These are phyloP conservation scores for Astur gentilis DNA, from an alignment of 2,113 vertebrate species.

Conservation along the genomic window DNA sequence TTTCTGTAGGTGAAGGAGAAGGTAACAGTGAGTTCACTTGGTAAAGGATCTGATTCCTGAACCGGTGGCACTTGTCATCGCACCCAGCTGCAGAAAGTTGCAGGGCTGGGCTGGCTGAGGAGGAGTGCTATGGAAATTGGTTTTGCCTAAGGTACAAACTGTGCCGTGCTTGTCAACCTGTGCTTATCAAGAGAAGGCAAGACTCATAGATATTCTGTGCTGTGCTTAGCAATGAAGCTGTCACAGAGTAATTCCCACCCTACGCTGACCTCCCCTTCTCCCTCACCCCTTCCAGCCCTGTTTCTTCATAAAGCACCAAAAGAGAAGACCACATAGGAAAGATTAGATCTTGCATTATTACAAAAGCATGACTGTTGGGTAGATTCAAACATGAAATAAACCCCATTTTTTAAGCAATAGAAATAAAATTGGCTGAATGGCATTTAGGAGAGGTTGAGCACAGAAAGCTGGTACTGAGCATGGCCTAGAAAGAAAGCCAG, in stretches of 20 bases:
- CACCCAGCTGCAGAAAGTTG: not conserved
- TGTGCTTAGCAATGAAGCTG: not conserved
- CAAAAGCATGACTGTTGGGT: not conserved
- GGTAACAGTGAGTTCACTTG: not conserved
- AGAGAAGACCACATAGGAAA: not conserved
- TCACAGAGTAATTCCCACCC: not conserved
- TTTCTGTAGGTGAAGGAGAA: not conserved
- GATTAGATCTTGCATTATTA: too few species aligned
- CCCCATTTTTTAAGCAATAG: not conserved
- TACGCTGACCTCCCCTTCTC: not conserved
- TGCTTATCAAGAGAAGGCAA: not conserved
- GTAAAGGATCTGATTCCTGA: not conserved
- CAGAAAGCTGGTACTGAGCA: not conserved
- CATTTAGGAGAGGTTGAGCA: not conserved
- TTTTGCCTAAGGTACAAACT: not conserved
- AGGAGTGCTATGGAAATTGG: not conserved
- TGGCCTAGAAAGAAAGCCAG: not conserved
- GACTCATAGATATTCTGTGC: not conserved
- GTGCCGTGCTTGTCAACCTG: not conserved
- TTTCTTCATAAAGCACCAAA: not conserved
- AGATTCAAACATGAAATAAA: not conserved
- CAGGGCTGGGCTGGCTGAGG: not conserved
- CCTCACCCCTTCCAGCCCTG: not conserved
- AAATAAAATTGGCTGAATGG: not conserved
- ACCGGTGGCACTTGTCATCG: not conserved